Percentiles rank a stretch among this genome's conserved stretches.
These are phyloP conservation scores for Pipistrellus kuhlii DNA, from an alignment of 2,797 vertebrate species.

Conservation along the genomic window DNA sequence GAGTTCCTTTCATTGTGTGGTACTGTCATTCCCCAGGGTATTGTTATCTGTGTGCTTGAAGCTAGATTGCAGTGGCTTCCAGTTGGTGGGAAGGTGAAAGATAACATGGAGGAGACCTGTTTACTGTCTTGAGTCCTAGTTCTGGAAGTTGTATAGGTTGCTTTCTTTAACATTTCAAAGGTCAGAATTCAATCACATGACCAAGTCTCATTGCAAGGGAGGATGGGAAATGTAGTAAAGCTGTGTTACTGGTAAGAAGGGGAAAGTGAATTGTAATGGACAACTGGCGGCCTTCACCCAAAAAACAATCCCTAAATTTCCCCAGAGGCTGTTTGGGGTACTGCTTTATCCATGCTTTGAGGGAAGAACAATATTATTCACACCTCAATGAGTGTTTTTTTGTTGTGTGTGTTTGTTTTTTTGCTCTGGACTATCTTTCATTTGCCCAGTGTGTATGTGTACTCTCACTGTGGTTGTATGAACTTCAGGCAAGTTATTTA, in stretches of 20 bases:
- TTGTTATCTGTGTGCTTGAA: constrained; percentile 9
- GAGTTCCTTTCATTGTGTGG: not conserved
- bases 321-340: not conserved
- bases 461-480: not conserved
- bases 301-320: not conserved
- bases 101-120: not conserved
- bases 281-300: not conserved
- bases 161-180: not conserved
- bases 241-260: constrained; percentile 24
- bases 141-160: not conserved
- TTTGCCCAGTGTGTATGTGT: not conserved
- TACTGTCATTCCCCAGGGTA: not conserved
- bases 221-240: constrained; percentile 45
- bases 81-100: not conserved
- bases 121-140: constrained; percentile 4
- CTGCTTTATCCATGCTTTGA: not conserved
- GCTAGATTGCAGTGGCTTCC: not conserved
- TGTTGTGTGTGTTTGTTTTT: no score
- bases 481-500: constrained; percentile 38
- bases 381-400: not conserved
- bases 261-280: not conserved
- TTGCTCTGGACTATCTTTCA: not conserved
- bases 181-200: constrained; percentile 30
- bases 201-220: constrained; percentile 17
- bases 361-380: not conserved